Conservation (phyloP, 2,888 invertebrate genomes). For the Agrotis exclamationis region DNA sequence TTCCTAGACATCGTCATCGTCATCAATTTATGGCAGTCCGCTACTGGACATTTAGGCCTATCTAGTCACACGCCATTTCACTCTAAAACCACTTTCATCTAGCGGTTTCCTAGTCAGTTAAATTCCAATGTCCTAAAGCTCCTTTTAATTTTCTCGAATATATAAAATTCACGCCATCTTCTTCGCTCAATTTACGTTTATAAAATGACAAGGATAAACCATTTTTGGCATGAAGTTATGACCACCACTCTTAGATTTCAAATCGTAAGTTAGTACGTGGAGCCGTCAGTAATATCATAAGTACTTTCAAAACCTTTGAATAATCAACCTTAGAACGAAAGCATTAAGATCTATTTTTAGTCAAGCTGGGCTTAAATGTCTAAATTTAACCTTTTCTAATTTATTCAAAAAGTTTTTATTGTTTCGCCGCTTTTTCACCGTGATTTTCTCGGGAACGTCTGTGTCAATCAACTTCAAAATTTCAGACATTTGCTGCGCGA, state of each 20-base stretch:
- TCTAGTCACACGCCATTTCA: too few species aligned
- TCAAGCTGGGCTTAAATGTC: neutral
- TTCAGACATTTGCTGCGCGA: too few species aligned
- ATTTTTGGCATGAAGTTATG: neutral
- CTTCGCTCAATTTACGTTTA: neutral
- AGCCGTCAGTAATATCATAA: neutral
- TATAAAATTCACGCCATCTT: too few species aligned
- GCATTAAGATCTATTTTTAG: neutral
- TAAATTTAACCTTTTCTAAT: conserved; percentile 22
- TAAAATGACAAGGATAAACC: neutral
- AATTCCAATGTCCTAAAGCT: too few species aligned
- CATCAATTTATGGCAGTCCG: too few species aligned
- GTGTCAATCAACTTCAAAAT: conserved; percentile 25
- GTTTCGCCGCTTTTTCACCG: conserved; percentile 6
- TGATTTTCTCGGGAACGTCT: conserved; percentile 4
- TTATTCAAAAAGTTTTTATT: conserved; percentile 3
- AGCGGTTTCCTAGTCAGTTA: too few species aligned
- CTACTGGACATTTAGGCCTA: too few species aligned
- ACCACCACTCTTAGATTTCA: neutral
- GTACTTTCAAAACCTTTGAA: neutral
- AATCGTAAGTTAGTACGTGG: neutral
- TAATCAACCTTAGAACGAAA: neutral
- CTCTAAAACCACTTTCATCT: too few species aligned
- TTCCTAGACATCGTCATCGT: too few species aligned
- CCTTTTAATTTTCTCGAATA: too few species aligned